phyloP scores from a whole-genome alignment of 1,140 invertebrate genomes.

The Ips nitidus region DNA sequence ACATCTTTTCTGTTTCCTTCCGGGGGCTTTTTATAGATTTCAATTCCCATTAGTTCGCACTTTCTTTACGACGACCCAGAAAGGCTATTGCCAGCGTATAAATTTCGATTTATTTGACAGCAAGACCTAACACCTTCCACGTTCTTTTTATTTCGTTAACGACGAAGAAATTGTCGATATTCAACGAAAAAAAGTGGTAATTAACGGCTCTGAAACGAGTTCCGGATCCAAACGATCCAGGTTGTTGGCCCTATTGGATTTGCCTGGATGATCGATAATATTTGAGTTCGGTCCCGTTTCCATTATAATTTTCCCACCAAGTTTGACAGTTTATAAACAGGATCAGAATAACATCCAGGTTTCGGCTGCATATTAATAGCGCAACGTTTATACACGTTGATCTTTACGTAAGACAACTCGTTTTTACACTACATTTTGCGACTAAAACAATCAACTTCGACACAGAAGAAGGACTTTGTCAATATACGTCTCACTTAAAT shows the following conservation, averaged over 20 bases:
- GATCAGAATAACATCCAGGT: no score
- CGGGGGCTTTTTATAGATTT: conserved; percentile 17
- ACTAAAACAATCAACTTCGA: no score
- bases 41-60: conserved; percentile 28
- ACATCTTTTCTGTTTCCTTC: conserved; percentile 12
- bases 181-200: background rate
- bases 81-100: conserved; percentile 15
- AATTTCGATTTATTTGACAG: conserved; percentile 18
- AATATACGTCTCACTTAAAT: no score
- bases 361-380: no score
- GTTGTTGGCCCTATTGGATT: conserved; percentile 17
- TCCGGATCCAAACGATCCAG: conserved; percentile 15
- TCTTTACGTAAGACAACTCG: no score
- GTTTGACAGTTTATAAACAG: no score
- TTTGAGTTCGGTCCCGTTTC: conserved; percentile 19
- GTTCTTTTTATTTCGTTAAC: background rate
- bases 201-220: background rate
- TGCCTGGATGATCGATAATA: conserved; percentile 20
- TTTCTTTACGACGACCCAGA: conserved; percentile 12
- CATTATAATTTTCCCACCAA: background rate
- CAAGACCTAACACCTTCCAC: conserved; percentile 1
- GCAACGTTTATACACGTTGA: no score
- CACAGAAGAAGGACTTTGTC: no score
- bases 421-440: no score
- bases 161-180: no score